Percentiles rank a stretch among this genome's conserved stretches.
These are phyloP conservation scores for Enteromius thamalakanensis DNA, from an alignment of 2,797 vertebrate genomes.

Conservation along the genomic window DNA sequence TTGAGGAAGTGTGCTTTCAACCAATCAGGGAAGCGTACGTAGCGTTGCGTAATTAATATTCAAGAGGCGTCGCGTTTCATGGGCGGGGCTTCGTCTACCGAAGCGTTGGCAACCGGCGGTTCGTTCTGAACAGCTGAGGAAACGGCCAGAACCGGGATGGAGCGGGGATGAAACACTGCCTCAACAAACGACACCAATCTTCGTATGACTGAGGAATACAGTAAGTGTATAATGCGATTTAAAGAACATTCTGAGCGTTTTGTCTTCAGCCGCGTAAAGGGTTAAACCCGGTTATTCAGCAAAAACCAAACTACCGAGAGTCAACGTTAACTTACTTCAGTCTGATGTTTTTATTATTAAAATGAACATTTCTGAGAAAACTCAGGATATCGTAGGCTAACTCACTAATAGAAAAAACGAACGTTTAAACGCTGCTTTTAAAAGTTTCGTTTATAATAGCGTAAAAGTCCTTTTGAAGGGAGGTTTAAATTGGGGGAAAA, in stretches of 20 bases:
- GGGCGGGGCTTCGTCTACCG: slow-evolving; percentile 16
- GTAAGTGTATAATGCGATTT: background rate
- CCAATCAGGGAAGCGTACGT: background rate
- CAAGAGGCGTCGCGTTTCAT: background rate
- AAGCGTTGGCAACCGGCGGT: slow-evolving; percentile 24
- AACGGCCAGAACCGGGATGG: background rate
- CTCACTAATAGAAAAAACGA: background rate
- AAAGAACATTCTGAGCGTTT: background rate
- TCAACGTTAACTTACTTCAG: background rate
- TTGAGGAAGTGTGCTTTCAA: background rate
- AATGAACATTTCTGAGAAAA: background rate
- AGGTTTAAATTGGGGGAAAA: background rate
- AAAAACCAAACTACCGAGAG: background rate
- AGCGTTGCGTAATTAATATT: slow-evolving; percentile 24
- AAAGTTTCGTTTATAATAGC: background rate
- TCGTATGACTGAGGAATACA: background rate
- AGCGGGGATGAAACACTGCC: background rate
- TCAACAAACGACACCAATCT: background rate
- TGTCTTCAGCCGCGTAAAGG: background rate
- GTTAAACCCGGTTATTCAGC: slow-evolving; percentile 26
- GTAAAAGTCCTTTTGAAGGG: background rate
- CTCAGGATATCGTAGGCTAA: background rate
- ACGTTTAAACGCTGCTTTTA: background rate
- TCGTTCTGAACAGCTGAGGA: background rate
- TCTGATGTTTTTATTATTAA: background rate